phyloP scores from a whole-genome alignment of 2,888 invertebrate genomes.

The Oxyscelio sp. region DNA sequence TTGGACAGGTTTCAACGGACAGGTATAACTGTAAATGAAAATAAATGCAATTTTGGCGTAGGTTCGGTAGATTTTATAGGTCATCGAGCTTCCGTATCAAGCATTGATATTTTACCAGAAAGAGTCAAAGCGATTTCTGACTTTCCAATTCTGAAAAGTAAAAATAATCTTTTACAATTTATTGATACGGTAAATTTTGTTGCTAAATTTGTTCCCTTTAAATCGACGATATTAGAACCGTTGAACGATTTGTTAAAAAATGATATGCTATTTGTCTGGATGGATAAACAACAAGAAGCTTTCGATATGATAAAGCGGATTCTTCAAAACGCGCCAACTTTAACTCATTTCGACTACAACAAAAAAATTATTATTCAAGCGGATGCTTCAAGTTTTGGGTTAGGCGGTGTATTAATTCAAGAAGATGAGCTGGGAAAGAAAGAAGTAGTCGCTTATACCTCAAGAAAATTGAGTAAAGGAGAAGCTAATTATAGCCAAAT shows the following conservation, averaged over 20 bases:
- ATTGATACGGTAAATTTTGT: too few relatives aligned
- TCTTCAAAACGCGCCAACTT: conserved; percentile 77
- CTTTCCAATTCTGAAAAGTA: too few relatives aligned
- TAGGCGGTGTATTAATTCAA: conserved; percentile 19
- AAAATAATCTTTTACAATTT: too few relatives aligned
- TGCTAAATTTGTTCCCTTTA: conserved; percentile 75
- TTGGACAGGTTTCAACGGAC: too few relatives aligned
- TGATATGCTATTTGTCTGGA: conserved; percentile 72
- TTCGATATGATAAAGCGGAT: conserved; percentile 79
- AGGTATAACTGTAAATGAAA: too few relatives aligned
- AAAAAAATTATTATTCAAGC: conserved; percentile 37
- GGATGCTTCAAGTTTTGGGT: conserved; percentile 19
- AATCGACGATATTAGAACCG: conserved; percentile 73
- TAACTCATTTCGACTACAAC: conserved; percentile 78
- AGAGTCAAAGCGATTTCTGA: too few relatives aligned
- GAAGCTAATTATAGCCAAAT: conserved; percentile 85
- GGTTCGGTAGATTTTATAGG: too few relatives aligned
- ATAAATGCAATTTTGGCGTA: too few relatives aligned
- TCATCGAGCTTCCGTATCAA: too few relatives aligned
- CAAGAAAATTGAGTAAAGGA: conserved; percentile 73
- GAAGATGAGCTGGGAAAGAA: conserved; percentile 67
- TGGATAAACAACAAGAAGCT: conserved; percentile 67
- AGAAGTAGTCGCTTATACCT: conserved; percentile 83
- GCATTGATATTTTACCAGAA: too few relatives aligned
- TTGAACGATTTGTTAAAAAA: conserved; percentile 74